Base-by-base conservation (phyloP, 2,888 invertebrate species). In the Caenorhabditis wallacei region DNA sequence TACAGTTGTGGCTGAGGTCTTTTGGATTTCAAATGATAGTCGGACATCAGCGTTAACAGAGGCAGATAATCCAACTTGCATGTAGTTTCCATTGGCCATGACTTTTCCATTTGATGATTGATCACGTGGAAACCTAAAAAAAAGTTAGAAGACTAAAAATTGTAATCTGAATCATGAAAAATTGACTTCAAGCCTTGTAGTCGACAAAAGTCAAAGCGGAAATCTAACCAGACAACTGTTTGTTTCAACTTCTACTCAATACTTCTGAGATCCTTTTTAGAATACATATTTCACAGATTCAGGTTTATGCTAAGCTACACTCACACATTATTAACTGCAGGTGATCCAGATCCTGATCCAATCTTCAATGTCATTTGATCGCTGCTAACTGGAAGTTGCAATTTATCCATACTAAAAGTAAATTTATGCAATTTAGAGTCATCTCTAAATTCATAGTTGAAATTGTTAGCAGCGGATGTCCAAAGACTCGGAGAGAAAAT, bases 401-500 rank as follows among this genome's bases (percentile, higher is more conserved):
- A 13, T 13, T 22, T 51, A 13, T 54, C 40, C 22, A 78, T n/a
- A 30, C 24, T 56, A n/a, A 78, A 0, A 1, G 43, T 22, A 16
- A 43, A 78, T 1, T 61, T 61, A 43, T 48, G 63, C 30, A 54
- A 16, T 16, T 68, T 48, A 2, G 63, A 22, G 22, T 78, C 63
- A 30, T 78, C 54, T 2, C 76, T 68, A 43, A 76, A 61, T 18
- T 78, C 59, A 3, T 51, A 53, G 63, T 24, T 48, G 53, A 43
- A 69, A 2, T 20, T 22, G 13, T 30, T 35, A 26, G 35, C n/a
- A 2, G 11, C n/a, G 4, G 69, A 10, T 1, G 68, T 40, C 78
- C 78, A 78, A 5, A 78, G 48, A 18, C 20, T 61, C 54, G 78
- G 69, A 2, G 78, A 61, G 46, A 78, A 78, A 35, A 78, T 63